Evolutionary conservation across 2,797 vertebrate species (phyloP), one percentile per base, ranked within the genome.

Genomic region (Luscinia luscinia): DNA sequence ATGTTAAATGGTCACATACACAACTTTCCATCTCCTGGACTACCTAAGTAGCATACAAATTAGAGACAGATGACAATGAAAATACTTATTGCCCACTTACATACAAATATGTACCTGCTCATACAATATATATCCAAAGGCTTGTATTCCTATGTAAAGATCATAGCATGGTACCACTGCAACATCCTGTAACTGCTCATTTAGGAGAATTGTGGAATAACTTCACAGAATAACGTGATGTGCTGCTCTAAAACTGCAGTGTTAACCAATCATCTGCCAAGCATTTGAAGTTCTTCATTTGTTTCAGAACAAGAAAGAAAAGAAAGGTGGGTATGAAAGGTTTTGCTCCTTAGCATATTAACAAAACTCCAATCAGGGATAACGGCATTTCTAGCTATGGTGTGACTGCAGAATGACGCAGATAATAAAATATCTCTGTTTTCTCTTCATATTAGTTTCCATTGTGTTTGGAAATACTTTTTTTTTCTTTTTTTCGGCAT

Each of bases 31-130:
- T 58, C 89, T 92, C 72, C 67, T 81, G 72, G 49, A 89, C 41
- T 55, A 36, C 38, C 36, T 83, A 93, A 90, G 78, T 15, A 74
- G 88, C 73, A 87, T 94, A 95, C 64, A 95, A 92, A 95, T 94
- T 70, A 95, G 92, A 62, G 43, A 85, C 0, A 0, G 54, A 86
- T 73, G 73, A 93, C 40, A 41, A 72, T 82, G 81, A 92, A 94
- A 92, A 91, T 83, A 87, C 48, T 70, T 89, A 91, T 59, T 94
- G 77, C 79, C 55, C 45, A 93, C 74, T 73, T 58, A 76, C 4
- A 67, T 82, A 88, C 59, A 89, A 94, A 82, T 64, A 93, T 51
- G 76, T 85, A 83, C 49, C 54, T 73, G 69, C 73, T 88, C 36
- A 30, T 68, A 85, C 59, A 67, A 62, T 28, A 72, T 16, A 38